Conservation (phyloP, 1,140 invertebrate species). For the Aricia agestis region DNA sequence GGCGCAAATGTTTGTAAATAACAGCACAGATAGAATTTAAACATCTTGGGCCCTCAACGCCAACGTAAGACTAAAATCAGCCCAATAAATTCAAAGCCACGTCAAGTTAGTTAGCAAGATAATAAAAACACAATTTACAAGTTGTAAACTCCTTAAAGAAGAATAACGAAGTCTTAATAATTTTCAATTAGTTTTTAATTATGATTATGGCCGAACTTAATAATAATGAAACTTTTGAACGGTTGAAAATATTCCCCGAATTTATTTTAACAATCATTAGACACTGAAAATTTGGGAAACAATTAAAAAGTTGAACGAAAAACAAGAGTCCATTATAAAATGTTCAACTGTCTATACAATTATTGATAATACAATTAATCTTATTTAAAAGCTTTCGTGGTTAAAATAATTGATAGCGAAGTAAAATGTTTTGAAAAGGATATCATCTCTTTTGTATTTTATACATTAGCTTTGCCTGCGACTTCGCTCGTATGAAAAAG, state of each 20-base stretch:
- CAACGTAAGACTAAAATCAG: too few species aligned
- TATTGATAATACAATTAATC: background rate
- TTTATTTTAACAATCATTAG: background rate
- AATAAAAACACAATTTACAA: background rate
- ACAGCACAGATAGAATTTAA: too few species aligned
- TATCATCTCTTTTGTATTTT: too few species aligned
- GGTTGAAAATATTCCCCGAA: background rate
- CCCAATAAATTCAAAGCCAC: too few species aligned
- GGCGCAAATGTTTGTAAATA: too few species aligned
- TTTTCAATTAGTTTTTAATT: constrained; percentile 1
- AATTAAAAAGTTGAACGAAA: background rate
- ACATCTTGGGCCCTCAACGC: too few species aligned
- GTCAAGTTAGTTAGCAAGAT: background rate
- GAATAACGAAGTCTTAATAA: constrained; percentile 1
- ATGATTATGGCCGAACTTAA: background rate
- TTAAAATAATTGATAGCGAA: background rate
- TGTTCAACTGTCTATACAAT: background rate
- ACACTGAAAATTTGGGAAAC: background rate
- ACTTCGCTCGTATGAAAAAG: too few species aligned
- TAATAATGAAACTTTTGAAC: background rate
- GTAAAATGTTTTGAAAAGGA: too few species aligned
- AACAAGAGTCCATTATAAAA: background rate
- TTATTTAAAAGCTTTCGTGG: background rate
- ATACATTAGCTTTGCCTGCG: too few species aligned
- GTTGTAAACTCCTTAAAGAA: background rate